A percentile compares a stretch with the other conserved stretches of the same genome.
Evolutionary conservation across 1,140 invertebrate species (phyloP).

Genomic region (Steinernema feltiae): DNA sequence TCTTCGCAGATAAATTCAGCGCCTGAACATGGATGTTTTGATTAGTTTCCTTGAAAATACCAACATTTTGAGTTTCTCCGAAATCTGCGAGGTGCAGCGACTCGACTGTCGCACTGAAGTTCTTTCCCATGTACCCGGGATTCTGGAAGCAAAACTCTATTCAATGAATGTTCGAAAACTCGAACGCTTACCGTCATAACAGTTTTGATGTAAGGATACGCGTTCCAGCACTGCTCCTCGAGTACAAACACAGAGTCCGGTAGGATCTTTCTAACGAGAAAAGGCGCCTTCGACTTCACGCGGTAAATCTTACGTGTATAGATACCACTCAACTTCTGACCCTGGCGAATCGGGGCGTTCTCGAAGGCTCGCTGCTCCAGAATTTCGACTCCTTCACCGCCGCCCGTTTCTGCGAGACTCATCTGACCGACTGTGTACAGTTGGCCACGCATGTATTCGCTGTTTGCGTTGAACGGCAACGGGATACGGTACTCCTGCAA

Average conservation of each 20-base stretch:
- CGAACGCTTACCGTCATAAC: slow-evolving; percentile 47
- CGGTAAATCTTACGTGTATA: not conserved
- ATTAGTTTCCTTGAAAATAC: slow-evolving; percentile 46
- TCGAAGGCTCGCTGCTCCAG: slow-evolving; percentile 3
- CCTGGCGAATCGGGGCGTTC: not conserved
- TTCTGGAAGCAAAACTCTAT: slow-evolving; percentile 68
- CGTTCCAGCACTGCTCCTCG: slow-evolving; percentile 96
- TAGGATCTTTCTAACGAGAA: not conserved
- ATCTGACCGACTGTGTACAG: not conserved
- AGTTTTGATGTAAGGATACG: slow-evolving; percentile 95
- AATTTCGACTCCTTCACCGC: slow-evolving; percentile 3
- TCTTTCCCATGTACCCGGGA: slow-evolving; percentile 98
- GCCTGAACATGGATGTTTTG: slow-evolving; percentile 33
- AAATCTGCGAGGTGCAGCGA: slow-evolving; percentile 87
- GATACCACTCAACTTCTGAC: not conserved
- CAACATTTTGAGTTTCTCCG: slow-evolving; percentile 75
- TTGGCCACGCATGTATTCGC: not conserved
- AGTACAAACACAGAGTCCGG: not conserved
- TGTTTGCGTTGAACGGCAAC: not conserved
- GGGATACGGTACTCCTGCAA: not conserved
- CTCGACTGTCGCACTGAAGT: slow-evolving; percentile 91
- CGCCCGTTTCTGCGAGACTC: not conserved
- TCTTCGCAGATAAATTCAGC: slow-evolving; percentile 38
- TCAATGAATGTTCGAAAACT: not conserved
- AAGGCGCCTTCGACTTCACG: not conserved